A percentile compares a stretch with the other conserved stretches of the same genome.
phyloP scores from a whole-genome alignment of 1,140 invertebrate genomes.

The Cylas formicarius region DNA sequence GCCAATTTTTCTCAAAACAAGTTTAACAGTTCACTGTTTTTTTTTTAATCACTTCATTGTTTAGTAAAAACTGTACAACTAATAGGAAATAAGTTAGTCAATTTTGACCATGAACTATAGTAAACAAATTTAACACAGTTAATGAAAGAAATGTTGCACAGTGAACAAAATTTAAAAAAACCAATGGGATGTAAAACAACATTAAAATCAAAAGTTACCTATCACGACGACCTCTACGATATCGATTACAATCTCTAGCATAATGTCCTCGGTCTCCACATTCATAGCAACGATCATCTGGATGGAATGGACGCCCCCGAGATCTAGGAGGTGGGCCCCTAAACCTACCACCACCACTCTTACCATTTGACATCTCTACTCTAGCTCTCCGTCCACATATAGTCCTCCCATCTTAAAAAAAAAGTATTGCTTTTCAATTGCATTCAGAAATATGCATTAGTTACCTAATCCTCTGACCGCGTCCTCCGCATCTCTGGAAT shows the following conservation, averaged over 20 bases:
- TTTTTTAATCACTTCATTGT: conserved; percentile 9
- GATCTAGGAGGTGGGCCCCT: conserved; percentile 47
- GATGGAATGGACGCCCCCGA: conserved; percentile 60
- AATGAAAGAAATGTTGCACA: conserved; percentile 17
- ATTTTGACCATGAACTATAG: no score
- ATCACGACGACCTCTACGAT: conserved; percentile 47
- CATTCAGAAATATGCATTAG: neutral
- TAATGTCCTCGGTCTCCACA: conserved; percentile 88
- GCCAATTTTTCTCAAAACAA: conserved; percentile 32
- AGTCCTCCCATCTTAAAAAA: conserved; percentile 58
- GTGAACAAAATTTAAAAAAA: conserved; percentile 18
- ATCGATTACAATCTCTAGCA: conserved; percentile 76
- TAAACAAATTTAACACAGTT: conserved; percentile 11
- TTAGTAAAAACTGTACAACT: neutral
- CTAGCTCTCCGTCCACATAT: conserved; percentile 84
- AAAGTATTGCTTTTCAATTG: conserved; percentile 13
- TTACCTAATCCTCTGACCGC: conserved; percentile 72
- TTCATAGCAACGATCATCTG: conserved; percentile 85
- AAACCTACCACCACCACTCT: conserved; percentile 56
- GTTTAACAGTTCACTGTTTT: conserved; percentile 1
- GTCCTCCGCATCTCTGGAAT: conserved; percentile 84
- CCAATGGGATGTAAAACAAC: conserved; percentile 5
- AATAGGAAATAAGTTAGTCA: no score
- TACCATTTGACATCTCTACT: conserved; percentile 87
- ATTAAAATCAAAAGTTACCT: conserved; percentile 45